Conservation (phyloP, 2,888 invertebrate genomes). For the Opisthograptis luteolata region DNA sequence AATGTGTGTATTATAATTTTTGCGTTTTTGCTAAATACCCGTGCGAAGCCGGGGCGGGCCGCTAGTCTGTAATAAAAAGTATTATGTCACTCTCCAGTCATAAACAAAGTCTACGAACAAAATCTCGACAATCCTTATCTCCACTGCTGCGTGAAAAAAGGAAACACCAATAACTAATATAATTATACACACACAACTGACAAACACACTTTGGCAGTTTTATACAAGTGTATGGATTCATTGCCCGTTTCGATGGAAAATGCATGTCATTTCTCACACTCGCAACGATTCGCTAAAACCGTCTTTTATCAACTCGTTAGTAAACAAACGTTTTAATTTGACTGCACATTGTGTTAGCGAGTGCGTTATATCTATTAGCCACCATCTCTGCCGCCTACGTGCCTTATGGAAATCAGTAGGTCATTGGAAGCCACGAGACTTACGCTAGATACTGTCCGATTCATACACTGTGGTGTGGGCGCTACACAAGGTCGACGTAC, state of each 20-base stretch:
- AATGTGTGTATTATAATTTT: no score
- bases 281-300: slow-evolving; percentile 31
- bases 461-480: slow-evolving; percentile 76
- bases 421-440: slow-evolving; percentile 71
- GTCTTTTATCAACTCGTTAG: slow-evolving; percentile 37
- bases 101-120: no score
- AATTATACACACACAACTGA: no score
- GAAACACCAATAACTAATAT: no score
- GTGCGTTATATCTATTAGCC: slow-evolving; percentile 45
- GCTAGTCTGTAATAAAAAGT: no score
- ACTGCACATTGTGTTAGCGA: slow-evolving; percentile 41
- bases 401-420: slow-evolving; percentile 79
- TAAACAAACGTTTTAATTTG: slow-evolving; percentile 39
- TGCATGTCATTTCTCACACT: slow-evolving; percentile 26
- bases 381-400: slow-evolving; percentile 61
- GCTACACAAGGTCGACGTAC: slow-evolving; percentile 79
- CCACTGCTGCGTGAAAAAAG: no score
- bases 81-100: no score
- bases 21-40: no score
- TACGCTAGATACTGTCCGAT: slow-evolving; percentile 70
- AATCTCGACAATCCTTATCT: no score
- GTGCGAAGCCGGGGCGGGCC: no score
- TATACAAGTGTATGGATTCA: no score
- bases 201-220: no score
- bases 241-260: slow-evolving; percentile 11